Evolutionary conservation across 2,113 vertebrate species (phyloP), one percentile per base, ranked within the genome.

Genomic region (Onychostruthus taczanowskii): DNA sequence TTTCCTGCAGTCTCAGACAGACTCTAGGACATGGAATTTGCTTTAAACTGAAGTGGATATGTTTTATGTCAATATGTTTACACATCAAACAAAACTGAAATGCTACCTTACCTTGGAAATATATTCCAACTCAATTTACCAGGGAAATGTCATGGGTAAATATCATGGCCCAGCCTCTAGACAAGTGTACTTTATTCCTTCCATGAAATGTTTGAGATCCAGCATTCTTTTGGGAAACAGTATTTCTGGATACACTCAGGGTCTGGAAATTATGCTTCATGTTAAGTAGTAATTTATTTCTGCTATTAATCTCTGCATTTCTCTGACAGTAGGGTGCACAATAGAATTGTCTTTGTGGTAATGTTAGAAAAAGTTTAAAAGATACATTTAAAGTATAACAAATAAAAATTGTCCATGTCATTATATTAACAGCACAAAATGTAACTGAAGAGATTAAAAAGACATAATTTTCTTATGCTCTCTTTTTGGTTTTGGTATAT

Each of bases 71-170:
- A 89, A 41, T 61, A 88, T 90, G 64, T 94, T 94, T 93, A 63
- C 76, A 93, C 11, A 90, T 70, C 47, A 87, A 93, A 94, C 67
- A 86, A 81, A 88, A 56, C 20, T 30, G 68, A 92, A 95, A 95
- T 72, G 16, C 22, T 86, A 89, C 49, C 94, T 75, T 72, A 49
- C 68, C 49, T 74, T 50, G 56, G 67, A 86, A 90, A 92, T 68
- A 86, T 56, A 91, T 89, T 89, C 44, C 62, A 81, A 59, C 91
- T 96, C 93, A 90, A 30, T 94, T 96, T 96, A 89, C 86, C 26
- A 35, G 49, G 39, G 39, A 81, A 91, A 92, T 63, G 41, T 81
- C 70, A 31, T 30, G 30, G 17, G 64, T 82, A 92, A 96, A 93
- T 69, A 86, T 70, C 58, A 84, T 41, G 81, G 76, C 27, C 49